Conservation (phyloP, 2,888 invertebrate species). For the Leucophora obtusa region DNA sequence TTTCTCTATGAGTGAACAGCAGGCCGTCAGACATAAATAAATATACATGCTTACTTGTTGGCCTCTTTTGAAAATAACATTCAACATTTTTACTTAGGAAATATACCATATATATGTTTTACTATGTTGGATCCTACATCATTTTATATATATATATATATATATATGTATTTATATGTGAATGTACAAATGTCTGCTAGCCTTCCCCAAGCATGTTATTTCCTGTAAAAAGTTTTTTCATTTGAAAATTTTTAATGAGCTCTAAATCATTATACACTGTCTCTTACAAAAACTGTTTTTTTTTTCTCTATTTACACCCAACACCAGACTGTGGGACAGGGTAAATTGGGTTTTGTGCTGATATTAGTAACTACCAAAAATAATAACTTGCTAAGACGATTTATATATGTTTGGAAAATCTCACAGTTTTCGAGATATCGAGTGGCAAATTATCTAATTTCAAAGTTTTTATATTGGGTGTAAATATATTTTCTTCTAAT, state of each 20-base stretch:
- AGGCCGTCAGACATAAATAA: background rate
- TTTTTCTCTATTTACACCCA: background rate
- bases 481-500: too few species aligned
- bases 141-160: too few species aligned
- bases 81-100: background rate
- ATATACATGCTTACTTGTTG: background rate
- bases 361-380: too few species aligned
- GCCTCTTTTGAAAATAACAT: background rate
- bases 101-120: background rate
- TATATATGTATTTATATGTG: background rate
- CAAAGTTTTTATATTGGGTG: too few species aligned
- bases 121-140: background rate
- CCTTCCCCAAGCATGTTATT: conserved; percentile 1
- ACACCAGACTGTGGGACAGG: too few species aligned
- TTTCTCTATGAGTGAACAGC: background rate
- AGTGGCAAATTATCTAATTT: too few species aligned
- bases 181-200: too few species aligned
- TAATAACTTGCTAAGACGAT: too few species aligned
- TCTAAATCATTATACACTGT: conserved; percentile 17
- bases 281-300: background rate
- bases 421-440: too few species aligned
- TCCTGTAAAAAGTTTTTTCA: conserved; percentile 42
- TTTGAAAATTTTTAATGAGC: conserved; percentile 62
- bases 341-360: too few species aligned
- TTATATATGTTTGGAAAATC: too few species aligned